Evolutionary conservation across 2,888 invertebrate species (phyloP).

Genomic region (Metacarcinus magister): DNA sequence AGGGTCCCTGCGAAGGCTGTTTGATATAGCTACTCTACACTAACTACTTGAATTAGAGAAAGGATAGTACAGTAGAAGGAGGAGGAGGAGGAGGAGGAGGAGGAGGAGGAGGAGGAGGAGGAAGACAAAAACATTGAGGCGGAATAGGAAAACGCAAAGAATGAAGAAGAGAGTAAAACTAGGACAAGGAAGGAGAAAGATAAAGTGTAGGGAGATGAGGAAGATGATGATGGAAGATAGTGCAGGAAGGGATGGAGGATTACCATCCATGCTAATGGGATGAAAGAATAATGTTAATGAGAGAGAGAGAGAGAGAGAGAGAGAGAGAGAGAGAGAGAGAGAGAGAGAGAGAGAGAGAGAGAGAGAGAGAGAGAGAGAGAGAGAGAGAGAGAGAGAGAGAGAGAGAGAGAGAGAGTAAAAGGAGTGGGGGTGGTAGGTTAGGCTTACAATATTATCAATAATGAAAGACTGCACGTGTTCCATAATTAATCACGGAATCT

Average conservation of each 20-base stretch:
- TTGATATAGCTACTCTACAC: no score
- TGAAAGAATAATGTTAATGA: neutral
- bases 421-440: no score
- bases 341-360: slow-evolving; percentile 2
- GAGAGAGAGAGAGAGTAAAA: neutral
- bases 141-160: neutral
- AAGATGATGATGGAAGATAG: neutral
- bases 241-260: neutral
- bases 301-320: slow-evolving; percentile 10
- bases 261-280: no score
- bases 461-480: no score
- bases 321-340: slow-evolving; percentile 2
- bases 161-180: neutral
- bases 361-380: slow-evolving; percentile 2
- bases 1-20: no score
- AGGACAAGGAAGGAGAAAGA: neutral
- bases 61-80: neutral
- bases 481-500: no score
- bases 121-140: neutral
- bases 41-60: no score
- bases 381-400: neutral
- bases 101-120: neutral
- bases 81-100: neutral
- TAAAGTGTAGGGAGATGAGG: neutral
- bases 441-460: no score